Base-by-base conservation (phyloP, 2,888 invertebrate genomes). In the Colletes collaris region DNA sequence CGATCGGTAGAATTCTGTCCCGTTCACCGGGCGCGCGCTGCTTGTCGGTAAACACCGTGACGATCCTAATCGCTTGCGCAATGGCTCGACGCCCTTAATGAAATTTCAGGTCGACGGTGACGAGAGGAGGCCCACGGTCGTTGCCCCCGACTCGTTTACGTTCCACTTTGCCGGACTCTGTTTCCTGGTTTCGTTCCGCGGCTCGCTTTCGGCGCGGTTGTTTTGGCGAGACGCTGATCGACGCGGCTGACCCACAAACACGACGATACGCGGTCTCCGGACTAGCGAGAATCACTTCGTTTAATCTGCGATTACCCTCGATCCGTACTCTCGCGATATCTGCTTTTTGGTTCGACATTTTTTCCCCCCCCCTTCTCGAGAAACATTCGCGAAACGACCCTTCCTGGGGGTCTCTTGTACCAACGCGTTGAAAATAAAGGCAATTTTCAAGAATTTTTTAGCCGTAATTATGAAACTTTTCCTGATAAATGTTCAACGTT, bases 81-180 rank as follows among this genome's bases (percentile, higher is more conserved):
- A 84, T 74, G 74, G 62, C 64, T 72, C 68, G 68, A 76, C 85
- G 89, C 83, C 87, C 89, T 86, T 88, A 90, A 89, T 90, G 87
- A 90, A 89, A 88, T 86, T 90, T 84, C 70, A 87, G 87, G 84
- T 86, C 85, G 84, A 79, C 79, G 69, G 76, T 78, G 79, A 59
- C 73, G 68, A 64, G 69, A 60, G 27, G 27, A 27, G 27, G 7
- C n/a, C 81, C 78, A 16, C 16, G 90, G 88, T 90, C 90, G 73
- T 87, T 89, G 89, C 80, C 86, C 90, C 80, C 88, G 81, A 85
- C 84, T 87, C 81, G 87, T 88, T 89, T 87, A 82, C 82, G 83
- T 85, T 80, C 81, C 75, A 77, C 76, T 76, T 78, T 55, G 10
- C 27, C 4, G 16, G 37, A 37, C 62, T 44, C 50, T 44, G 69